Percentiles rank a stretch among this genome's conserved stretches.
These are phyloP conservation scores for Proctacanthus coquilletti DNA, from an alignment of 1,140 invertebrate species.

Conservation along the genomic window DNA sequence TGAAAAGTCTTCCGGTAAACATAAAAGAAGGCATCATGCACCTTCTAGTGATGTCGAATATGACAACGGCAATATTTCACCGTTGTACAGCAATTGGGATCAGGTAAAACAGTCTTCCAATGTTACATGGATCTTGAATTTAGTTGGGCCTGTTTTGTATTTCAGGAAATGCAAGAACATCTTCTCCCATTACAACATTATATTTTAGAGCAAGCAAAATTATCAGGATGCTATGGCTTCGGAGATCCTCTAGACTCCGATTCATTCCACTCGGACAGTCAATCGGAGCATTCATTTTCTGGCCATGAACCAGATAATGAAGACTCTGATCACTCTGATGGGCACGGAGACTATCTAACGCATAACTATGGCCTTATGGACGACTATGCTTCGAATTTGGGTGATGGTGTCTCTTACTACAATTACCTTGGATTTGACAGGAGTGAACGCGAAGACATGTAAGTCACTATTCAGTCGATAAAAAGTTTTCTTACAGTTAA, in stretches of 20 bases:
- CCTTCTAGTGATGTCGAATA: constrained; percentile 32
- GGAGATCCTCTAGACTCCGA: constrained; percentile 53
- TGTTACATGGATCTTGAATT: no score
- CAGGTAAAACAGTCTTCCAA: constrained; percentile 17
- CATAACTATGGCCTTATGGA: constrained; percentile 33
- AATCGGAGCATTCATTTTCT: constrained; percentile 36
- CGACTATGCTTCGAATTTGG: constrained; percentile 25
- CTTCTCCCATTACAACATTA: constrained; percentile 73
- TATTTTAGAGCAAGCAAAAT: constrained; percentile 68
- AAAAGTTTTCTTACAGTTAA: no score
- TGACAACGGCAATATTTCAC: constrained; percentile 42
- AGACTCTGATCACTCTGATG: constrained; percentile 48
- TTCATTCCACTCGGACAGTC: constrained; percentile 41
- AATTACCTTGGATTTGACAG: constrained; percentile 35
- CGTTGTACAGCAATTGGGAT: constrained; percentile 58
- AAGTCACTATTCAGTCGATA: constrained; percentile 8
- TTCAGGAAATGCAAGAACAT: constrained; percentile 47
- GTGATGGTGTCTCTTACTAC: constrained; percentile 40
- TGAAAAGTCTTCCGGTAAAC: constrained; percentile 15
- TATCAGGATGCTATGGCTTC: constrained; percentile 53
- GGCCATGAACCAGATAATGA: constrained; percentile 53
- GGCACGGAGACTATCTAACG: constrained; percentile 43
- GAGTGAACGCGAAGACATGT: constrained; percentile 23
- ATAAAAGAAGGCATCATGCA: constrained; percentile 15
- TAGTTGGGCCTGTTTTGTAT: constrained; percentile 1